phyloP scores from a whole-genome alignment of 2,888 invertebrate genomes.

The Eristalis intricaria region DNA sequence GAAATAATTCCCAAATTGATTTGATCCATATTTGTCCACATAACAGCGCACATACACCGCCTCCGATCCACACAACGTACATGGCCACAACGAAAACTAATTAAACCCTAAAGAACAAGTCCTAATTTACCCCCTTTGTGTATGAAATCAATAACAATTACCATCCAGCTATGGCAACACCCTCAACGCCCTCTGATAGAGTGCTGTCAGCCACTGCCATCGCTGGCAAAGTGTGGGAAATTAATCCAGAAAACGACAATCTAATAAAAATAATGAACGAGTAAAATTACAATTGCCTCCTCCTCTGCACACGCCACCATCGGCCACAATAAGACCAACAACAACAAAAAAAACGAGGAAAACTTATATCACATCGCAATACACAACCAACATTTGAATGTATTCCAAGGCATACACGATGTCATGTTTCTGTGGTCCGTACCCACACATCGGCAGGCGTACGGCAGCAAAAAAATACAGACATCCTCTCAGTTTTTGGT shows the following conservation, averaged over 20 bases:
- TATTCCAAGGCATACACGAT: neutral
- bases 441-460: neutral
- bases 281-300: conserved; percentile 48
- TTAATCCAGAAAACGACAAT: conserved; percentile 54
- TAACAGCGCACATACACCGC: neutral
- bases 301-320: neutral
- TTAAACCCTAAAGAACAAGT: conserved; percentile 43
- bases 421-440: neutral
- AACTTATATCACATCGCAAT: neutral
- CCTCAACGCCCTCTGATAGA: neutral
- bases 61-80: neutral
- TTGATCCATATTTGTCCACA: neutral
- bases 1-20: conserved; percentile 38
- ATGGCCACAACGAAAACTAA: conserved; percentile 42
- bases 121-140: conserved; percentile 45
- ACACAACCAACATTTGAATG: neutral
- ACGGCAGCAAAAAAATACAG: neutral
- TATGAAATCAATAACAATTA: conserved; percentile 55
- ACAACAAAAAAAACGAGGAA: neutral
- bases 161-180: conserved; percentile 9
- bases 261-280: conserved; percentile 59
- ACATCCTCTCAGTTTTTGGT: neutral
- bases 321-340: neutral
- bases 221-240: conserved; percentile 27
- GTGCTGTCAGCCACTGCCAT: neutral